A percentile compares a stretch with the other conserved stretches of the same genome.
Conservation (phyloP, 2,888 invertebrate species). For the Drosophila monieri region DNA sequence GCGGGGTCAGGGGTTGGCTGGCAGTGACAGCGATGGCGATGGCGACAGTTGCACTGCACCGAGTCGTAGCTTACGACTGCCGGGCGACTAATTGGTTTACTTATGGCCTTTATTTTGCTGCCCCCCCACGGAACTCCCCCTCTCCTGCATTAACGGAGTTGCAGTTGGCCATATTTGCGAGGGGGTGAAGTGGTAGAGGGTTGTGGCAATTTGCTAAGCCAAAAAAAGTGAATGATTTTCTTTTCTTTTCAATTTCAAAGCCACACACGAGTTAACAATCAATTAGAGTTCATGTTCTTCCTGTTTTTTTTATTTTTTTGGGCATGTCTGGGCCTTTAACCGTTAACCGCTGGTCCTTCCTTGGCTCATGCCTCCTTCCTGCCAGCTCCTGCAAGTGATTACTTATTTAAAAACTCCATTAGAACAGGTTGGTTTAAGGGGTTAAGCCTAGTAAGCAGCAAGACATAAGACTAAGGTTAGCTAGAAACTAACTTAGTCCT, state of each 20-base stretch:
- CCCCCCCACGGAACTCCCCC: not conserved
- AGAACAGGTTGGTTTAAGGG: constrained; percentile 50
- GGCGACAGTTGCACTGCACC: constrained; percentile 28
- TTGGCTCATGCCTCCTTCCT: constrained; percentile 8
- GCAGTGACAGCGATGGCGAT: constrained; percentile 43
- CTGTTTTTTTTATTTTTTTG: not conserved
- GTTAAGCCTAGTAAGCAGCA: not conserved
- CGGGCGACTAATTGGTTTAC: constrained; percentile 65
- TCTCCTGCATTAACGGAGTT: not conserved
- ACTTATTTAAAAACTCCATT: constrained; percentile 73
- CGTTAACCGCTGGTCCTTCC: constrained; percentile 16
- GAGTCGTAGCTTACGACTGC: constrained; percentile 34
- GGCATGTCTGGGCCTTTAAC: constrained; percentile 16
- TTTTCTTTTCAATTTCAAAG: not conserved
- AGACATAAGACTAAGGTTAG: not conserved
- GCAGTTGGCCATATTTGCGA: constrained; percentile 18
- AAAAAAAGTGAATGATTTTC: constrained; percentile 14
- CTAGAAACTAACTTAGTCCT: no score
- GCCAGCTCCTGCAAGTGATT: constrained; percentile 52
- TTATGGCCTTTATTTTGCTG: constrained; percentile 50
- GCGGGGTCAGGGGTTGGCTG: constrained; percentile 7
- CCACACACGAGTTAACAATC: constrained; percentile 51
- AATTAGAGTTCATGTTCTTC: constrained; percentile 36
- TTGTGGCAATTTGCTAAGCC: constrained; percentile 14
- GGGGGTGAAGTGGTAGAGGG: not conserved